These are phyloP conservation scores for Mactromeris polynyma DNA, from an alignment of 2,888 invertebrate species.

Conservation along the genomic window DNA sequence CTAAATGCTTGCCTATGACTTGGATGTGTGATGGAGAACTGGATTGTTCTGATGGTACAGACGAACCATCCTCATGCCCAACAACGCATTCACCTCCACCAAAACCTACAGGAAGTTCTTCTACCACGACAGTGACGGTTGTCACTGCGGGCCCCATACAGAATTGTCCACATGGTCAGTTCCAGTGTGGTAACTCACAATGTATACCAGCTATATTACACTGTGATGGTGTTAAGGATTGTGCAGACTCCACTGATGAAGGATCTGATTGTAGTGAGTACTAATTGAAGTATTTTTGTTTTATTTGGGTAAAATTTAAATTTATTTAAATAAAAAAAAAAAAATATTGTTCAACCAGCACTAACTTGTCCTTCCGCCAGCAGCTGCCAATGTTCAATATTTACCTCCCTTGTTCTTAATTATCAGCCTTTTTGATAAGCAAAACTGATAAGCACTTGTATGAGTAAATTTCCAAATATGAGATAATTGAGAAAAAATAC, in stretches of 20 bases:
- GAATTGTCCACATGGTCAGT: slow-evolving; percentile 71
- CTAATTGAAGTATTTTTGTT: not conserved
- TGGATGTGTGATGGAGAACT: slow-evolving; percentile 79
- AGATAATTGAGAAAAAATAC: no score
- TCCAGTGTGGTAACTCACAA: slow-evolving; percentile 69
- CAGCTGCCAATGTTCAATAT: not conserved
- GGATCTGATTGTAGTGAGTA: slow-evolving; percentile 30
- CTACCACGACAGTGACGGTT: slow-evolving; percentile 32
- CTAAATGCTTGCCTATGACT: slow-evolving; percentile 74
- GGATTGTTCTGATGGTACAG: slow-evolving; percentile 78
- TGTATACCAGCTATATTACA: slow-evolving; percentile 75
- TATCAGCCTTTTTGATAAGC: no score
- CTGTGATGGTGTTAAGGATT: slow-evolving; percentile 79
- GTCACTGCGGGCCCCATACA: slow-evolving; percentile 46
- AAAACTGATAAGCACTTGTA: no score
- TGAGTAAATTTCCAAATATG: no score
- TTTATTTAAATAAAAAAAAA: no score
- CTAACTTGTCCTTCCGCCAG: no score
- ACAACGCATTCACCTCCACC: slow-evolving; percentile 53
- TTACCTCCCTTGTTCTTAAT: no score
- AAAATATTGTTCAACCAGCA: no score
- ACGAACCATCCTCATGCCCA: slow-evolving; percentile 74
- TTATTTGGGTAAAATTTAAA: no score
- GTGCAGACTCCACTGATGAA: slow-evolving; percentile 78
- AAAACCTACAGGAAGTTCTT: slow-evolving; percentile 20